These are phyloP conservation scores for Melanotaenia trifasciata DNA, from an alignment of 2,797 vertebrate genomes.

Conservation along the genomic window DNA sequence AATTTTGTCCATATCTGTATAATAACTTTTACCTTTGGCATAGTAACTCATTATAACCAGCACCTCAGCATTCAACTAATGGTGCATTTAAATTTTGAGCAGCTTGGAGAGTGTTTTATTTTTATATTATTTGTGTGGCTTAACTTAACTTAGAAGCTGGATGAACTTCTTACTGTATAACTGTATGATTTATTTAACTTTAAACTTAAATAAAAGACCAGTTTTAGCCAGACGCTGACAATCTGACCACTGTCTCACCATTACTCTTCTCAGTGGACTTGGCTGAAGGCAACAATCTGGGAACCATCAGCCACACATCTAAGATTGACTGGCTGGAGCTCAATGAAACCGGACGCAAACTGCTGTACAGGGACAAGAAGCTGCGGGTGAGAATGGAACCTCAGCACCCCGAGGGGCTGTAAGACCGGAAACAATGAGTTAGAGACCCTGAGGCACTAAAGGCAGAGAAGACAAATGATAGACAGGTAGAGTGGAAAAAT, in stretches of 20 bases:
- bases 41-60: neutral
- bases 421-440: constrained; percentile 21
- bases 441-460: constrained; percentile 24
- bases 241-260: constrained; percentile 9
- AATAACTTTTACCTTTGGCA: neutral
- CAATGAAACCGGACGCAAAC: constrained; percentile 93
- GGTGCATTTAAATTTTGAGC: no score
- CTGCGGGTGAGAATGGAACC: constrained; percentile 86
- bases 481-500: constrained; percentile 17
- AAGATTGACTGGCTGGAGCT: constrained; percentile 97
- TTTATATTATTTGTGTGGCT: no score
- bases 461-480: constrained; percentile 23
- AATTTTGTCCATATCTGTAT: no score
- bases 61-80: no score
- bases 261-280: constrained; percentile 87
- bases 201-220: constrained; percentile 14
- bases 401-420: constrained; percentile 28
- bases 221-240: constrained; percentile 13
- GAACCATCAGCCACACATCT: constrained; percentile 90
- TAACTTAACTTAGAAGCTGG: constrained; percentile 15
- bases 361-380: constrained; percentile 97
- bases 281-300: constrained; percentile 85
- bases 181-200: neutral
- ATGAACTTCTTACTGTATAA: constrained; percentile 11
- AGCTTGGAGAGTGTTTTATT: no score